Percentiles rank a stretch among this genome's conserved stretches.
Conservation (phyloP, 2,888 invertebrate genomes). For the Leptura quadrifasciata region DNA sequence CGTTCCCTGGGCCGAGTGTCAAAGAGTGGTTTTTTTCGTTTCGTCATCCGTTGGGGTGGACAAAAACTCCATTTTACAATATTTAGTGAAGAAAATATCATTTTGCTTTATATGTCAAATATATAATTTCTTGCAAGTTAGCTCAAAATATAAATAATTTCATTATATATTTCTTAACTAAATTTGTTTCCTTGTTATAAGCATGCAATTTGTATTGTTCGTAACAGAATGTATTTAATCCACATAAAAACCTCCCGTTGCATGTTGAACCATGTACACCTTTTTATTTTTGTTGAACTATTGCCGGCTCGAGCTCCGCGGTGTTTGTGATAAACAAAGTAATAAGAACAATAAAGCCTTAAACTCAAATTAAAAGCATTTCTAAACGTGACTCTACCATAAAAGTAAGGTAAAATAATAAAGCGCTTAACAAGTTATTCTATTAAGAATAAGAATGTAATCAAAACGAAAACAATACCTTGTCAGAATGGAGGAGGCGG, state of each 20-base stretch:
- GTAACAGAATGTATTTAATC: too few species aligned
- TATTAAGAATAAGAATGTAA: constrained; percentile 41
- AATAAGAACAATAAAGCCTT: constrained; percentile 17
- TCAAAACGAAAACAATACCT: constrained; percentile 45
- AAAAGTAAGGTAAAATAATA: constrained; percentile 42
- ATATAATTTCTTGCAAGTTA: too few species aligned
- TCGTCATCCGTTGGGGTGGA: too few species aligned
- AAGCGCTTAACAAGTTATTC: constrained; percentile 44
- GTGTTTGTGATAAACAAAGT: not conserved
- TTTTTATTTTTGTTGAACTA: not conserved
- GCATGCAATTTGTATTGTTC: too few species aligned
- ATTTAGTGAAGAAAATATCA: too few species aligned
- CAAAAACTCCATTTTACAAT: too few species aligned
- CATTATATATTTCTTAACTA: too few species aligned
- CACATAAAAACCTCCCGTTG: not conserved
- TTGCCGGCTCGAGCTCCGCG: not conserved
- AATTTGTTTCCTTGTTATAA: too few species aligned
- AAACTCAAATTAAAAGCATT: constrained; percentile 38
- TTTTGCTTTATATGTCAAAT: too few species aligned
- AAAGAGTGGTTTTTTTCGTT: too few species aligned
- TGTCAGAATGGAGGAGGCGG: constrained; percentile 37
- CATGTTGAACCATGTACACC: not conserved
- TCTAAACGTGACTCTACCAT: constrained; percentile 1
- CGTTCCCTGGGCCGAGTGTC: too few species aligned
- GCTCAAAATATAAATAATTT: too few species aligned